phyloP scores from a whole-genome alignment of 2,113 vertebrate genomes.

The Accipiter virgatus region DNA sequence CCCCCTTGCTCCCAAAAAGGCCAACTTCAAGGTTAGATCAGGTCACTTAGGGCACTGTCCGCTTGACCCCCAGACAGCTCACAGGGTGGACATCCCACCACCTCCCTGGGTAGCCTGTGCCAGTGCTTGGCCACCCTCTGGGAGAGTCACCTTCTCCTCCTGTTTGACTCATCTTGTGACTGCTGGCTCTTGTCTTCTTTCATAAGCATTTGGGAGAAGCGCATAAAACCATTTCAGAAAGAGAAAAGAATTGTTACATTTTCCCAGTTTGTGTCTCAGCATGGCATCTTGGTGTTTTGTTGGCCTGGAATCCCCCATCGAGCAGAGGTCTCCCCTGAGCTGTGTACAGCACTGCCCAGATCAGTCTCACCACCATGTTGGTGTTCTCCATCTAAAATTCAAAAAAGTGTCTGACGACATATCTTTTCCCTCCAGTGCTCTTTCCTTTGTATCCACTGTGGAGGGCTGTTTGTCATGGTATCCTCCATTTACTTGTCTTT shows the following conservation, averaged over 20 bases:
- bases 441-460: not conserved
- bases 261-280: not conserved
- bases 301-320: not conserved
- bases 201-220: not conserved
- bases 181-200: not conserved
- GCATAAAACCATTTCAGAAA: not conserved
- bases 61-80: not conserved
- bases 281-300: not conserved
- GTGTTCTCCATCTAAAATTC: not conserved
- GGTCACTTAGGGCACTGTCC: not conserved
- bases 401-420: not conserved
- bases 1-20: not conserved
- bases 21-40: not conserved
- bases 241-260: not conserved
- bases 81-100: not conserved
- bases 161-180: accelerated
- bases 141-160: not conserved
- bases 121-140: not conserved
- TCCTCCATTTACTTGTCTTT: not conserved
- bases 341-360: not conserved
- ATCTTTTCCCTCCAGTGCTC: not conserved
- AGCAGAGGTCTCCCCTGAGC: not conserved
- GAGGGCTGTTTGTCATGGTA: accelerated
- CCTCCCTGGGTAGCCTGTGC: not conserved
- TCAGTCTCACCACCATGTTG: not conserved